Conservation (phyloP, 2,113 vertebrate species). For the Laticauda laticaudata region DNA sequence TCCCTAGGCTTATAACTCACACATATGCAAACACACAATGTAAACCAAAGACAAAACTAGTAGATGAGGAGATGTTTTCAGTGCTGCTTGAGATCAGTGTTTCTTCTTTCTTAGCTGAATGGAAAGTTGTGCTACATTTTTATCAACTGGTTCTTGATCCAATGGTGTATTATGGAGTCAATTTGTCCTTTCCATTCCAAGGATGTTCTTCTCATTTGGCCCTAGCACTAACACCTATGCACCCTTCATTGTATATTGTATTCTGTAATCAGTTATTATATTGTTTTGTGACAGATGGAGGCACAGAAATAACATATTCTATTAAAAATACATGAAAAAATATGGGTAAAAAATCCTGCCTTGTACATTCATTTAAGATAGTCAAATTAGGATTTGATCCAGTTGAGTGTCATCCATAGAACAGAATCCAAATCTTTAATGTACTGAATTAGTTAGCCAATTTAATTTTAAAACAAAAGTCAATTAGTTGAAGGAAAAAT, state of each 20-base stretch:
- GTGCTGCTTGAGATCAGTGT: not conserved
- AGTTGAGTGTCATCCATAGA: not conserved
- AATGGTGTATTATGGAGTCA: not conserved
- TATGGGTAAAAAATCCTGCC: not conserved
- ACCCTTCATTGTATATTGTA: not conserved
- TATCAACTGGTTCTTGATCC: not conserved
- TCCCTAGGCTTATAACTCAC: not conserved
- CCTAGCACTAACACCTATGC: not conserved
- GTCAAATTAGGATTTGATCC: not conserved
- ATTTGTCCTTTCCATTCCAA: not conserved
- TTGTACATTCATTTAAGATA: constrained; percentile 10
- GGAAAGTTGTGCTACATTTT: not conserved
- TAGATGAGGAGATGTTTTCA: not conserved
- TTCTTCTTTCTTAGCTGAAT: not conserved
- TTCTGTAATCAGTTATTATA: not conserved
- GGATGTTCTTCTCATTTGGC: not conserved
- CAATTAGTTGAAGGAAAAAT: not conserved
- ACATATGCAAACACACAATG: not conserved
- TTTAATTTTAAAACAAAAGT: not conserved
- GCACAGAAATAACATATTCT: not conserved
- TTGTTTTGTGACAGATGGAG: not conserved
- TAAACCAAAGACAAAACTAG: not conserved
- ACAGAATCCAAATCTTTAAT: not conserved
- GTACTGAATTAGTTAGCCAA: not conserved
- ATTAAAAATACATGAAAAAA: not conserved